Evolutionary conservation across 2,113 vertebrate genomes (phyloP).

Genomic region (Donacobius atricapilla): DNA sequence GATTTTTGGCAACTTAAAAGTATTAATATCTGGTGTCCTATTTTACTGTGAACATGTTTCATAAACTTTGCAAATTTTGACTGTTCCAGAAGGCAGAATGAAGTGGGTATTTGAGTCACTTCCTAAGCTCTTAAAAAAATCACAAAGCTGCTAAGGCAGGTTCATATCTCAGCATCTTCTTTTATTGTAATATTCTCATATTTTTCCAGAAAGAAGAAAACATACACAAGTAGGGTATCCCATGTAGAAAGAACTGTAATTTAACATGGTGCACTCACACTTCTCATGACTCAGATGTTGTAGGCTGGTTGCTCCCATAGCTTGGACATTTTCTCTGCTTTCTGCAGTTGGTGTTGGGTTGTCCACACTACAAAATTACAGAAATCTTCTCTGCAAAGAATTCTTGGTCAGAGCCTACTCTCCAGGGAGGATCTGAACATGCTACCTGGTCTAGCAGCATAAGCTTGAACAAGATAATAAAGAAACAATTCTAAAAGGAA

Average conservation of each 20-base stretch:
- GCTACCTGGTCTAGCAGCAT: slow-evolving; percentile 80
- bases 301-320: slow-evolving; percentile 55
- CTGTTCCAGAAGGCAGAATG: not conserved
- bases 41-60: not conserved
- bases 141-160: not conserved
- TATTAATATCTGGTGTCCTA: not conserved
- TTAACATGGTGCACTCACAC: slow-evolving; percentile 70
- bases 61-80: not conserved
- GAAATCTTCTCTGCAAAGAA: slow-evolving; percentile 58
- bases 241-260: slow-evolving; percentile 72
- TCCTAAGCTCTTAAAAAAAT: not conserved
- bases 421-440: not conserved
- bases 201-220: not conserved
- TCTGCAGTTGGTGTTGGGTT: slow-evolving; percentile 67
- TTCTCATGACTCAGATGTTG: slow-evolving; percentile 60
- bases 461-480: slow-evolving; percentile 24
- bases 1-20: not conserved
- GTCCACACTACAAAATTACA: slow-evolving; percentile 49
- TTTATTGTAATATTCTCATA: not conserved
- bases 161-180: not conserved
- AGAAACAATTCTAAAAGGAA: not conserved
- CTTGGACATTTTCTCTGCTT: slow-evolving; percentile 38
- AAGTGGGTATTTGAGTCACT: not conserved
- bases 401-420: slow-evolving; percentile 52
- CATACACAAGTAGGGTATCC: not conserved